Percentiles rank a stretch among this genome's conserved stretches.
Evolutionary conservation across 2,888 invertebrate genomes (phyloP).

Genomic region (Drosophila meridionalis): DNA sequence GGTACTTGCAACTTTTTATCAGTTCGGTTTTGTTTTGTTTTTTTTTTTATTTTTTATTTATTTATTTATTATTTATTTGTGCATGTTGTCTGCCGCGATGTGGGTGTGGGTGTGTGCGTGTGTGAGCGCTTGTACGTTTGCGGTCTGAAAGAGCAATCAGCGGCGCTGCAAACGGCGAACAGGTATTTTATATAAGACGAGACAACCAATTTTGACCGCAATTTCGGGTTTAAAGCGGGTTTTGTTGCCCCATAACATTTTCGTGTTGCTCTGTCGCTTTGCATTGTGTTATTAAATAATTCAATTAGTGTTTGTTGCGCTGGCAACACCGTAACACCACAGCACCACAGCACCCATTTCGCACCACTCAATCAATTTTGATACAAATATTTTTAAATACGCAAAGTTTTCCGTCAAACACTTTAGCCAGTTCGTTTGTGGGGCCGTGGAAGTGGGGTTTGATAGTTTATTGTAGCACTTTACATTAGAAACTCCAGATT

Average conservation of each 20-base stretch:
- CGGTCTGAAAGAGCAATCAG: slow-evolving; percentile 43
- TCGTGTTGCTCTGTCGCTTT: slow-evolving; percentile 35
- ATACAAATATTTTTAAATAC: slow-evolving; percentile 28
- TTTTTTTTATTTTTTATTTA: not conserved
- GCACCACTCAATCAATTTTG: slow-evolving; percentile 12
- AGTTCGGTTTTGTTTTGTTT: slow-evolving; percentile 25
- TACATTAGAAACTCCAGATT: slow-evolving; percentile 26
- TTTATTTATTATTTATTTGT: slow-evolving; percentile 10
- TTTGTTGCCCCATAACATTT: slow-evolving; percentile 58
- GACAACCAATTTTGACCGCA: slow-evolving; percentile 61
- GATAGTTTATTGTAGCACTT: not conserved
- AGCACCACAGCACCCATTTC: slow-evolving; percentile 5
- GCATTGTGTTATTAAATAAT: slow-evolving; percentile 64
- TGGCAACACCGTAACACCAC: slow-evolving; percentile 44
- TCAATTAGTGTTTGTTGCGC: slow-evolving; percentile 69
- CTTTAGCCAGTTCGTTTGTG: slow-evolving; percentile 17
- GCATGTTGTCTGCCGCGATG: not conserved
- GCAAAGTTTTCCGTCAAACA: slow-evolving; percentile 22
- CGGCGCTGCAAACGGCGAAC: slow-evolving; percentile 50
- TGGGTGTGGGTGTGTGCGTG: slow-evolving; percentile 9
- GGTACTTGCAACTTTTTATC: slow-evolving; percentile 51
- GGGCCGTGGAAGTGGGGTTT: not conserved
- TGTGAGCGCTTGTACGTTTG: slow-evolving; percentile 33
- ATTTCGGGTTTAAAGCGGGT: slow-evolving; percentile 61
- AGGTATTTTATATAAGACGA: slow-evolving; percentile 75